Evolutionary conservation across 2,113 vertebrate species (phyloP), one percentile per base, ranked within the genome.

Genomic region (Xiphophorus hellerii): DNA sequence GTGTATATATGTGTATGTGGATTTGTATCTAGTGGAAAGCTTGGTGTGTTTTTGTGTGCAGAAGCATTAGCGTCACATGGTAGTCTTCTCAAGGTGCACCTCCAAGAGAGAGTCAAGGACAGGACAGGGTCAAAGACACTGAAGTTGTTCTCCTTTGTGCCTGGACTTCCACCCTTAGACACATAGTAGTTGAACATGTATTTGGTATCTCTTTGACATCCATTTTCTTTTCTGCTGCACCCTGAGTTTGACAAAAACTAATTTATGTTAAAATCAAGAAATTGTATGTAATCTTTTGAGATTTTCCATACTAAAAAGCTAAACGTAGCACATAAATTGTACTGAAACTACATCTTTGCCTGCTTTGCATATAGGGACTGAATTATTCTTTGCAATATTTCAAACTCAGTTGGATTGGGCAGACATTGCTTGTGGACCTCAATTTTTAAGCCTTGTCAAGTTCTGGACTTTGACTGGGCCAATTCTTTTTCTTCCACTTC

Each of bases 71-170:
- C 66, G 80, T 90, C 91, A 90, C 87, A 88, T 89, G 86, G 77
- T 28, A 73, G 80, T 81, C 79, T 86, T 90, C 89, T 92, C 87
- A 91, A 92, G 90, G 91, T 90, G 83, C 78, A 72, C 84, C 76
- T 87, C 51, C 11, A 20, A 71, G 15, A 12, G 70, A 63, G 73
- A 87, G 88, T 90, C 90, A 92, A 89, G 87, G 87, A 84, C 82
- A 51, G 85, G 85, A 85, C 86, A 87, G 87, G 91, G 90, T 89
- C 84, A 90, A 87, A 92, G 75, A 83, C 81, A 37, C 33, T 80
- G 76, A 86, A 87, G 87, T 82, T 28, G 62, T 63, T 73, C 69
- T 81, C 31, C 83, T 33, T 71, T 69, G 70, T 80, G 10, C 64
- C 30, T 13, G 35, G 44, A 73, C n/a, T 73, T 61, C 63, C 51